Conservation (phyloP, 2,113 vertebrate genomes). For the Bufo bufo region DNA sequence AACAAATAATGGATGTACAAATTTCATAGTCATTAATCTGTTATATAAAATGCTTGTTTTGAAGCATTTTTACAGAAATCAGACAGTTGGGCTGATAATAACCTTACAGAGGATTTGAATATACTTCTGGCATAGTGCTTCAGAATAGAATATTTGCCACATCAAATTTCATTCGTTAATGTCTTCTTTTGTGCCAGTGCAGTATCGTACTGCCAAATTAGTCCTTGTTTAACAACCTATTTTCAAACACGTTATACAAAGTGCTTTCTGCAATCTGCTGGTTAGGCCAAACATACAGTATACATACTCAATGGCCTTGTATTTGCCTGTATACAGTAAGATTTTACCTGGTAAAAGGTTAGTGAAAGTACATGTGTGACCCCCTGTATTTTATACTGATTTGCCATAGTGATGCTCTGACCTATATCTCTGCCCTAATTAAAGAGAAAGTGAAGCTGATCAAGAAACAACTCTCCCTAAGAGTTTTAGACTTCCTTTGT, state of each 20-base stretch:
- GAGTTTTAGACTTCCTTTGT: background rate
- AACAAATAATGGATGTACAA: background rate
- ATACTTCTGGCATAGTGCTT: conserved; percentile 19
- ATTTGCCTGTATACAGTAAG: background rate
- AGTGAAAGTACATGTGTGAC: background rate
- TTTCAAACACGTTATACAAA: background rate
- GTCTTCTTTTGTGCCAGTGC: conserved; percentile 27
- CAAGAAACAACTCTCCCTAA: background rate
- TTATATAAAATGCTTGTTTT: background rate
- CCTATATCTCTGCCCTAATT: background rate
- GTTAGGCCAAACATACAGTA: background rate
- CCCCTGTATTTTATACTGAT: background rate
- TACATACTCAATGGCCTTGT: background rate
- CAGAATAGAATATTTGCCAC: conserved; percentile 33
- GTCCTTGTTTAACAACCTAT: conserved; percentile 5
- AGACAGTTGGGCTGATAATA: background rate
- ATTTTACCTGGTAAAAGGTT: background rate
- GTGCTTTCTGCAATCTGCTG: background rate
- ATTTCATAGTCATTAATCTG: background rate
- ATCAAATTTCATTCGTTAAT: conserved; percentile 22
- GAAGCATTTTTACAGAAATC: conserved; percentile 4
- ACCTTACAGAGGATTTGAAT: background rate
- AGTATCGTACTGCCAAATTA: background rate
- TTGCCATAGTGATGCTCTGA: background rate
- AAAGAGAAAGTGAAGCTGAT: background rate